A percentile compares a stretch with the other conserved stretches of the same genome.
Evolutionary conservation across 2,888 invertebrate species (phyloP).

Genomic region (Sinotaia quadrata): DNA sequence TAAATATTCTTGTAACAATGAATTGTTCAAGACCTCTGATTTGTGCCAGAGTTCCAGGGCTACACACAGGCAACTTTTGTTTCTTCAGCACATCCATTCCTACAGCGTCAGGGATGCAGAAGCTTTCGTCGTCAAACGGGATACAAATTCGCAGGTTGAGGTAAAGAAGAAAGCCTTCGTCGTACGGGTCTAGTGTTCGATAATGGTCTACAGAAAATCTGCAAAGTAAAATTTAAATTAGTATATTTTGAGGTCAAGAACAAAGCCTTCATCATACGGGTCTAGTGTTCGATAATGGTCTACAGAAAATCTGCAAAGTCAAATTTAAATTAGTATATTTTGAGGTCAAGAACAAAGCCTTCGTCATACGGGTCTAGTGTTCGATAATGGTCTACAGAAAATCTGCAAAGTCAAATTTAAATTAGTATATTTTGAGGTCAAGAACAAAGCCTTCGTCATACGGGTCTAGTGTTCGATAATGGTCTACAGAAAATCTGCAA

Average conservation of each 20-base stretch:
- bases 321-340: too few relatives aligned
- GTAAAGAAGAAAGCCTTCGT: conserved; percentile 26
- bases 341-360: conserved; percentile 24
- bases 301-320: conserved; percentile 2
- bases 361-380: conserved; percentile 21
- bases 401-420: too few relatives aligned
- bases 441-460: conserved; percentile 26
- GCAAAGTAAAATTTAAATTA: too few relatives aligned
- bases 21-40: background rate
- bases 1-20: too few relatives aligned
- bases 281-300: conserved; percentile 9
- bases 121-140: conserved; percentile 16
- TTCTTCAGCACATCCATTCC: conserved; percentile 12
- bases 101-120: conserved; percentile 12
- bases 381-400: conserved; percentile 13
- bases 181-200: conserved; percentile 11
- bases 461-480: conserved; percentile 2
- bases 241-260: conserved; percentile 21
- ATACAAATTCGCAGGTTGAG: conserved; percentile 18
- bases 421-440: conserved; percentile 21
- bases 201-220: conserved; percentile 16
- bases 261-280: conserved; percentile 26
- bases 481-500: conserved; percentile 2
- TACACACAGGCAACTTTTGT: conserved; percentile 17
- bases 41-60: conserved; percentile 1